Evolutionary conservation across 2,888 invertebrate genomes (phyloP), one percentile per base, ranked within the genome.

Genomic region (Perdita meconis): DNA sequence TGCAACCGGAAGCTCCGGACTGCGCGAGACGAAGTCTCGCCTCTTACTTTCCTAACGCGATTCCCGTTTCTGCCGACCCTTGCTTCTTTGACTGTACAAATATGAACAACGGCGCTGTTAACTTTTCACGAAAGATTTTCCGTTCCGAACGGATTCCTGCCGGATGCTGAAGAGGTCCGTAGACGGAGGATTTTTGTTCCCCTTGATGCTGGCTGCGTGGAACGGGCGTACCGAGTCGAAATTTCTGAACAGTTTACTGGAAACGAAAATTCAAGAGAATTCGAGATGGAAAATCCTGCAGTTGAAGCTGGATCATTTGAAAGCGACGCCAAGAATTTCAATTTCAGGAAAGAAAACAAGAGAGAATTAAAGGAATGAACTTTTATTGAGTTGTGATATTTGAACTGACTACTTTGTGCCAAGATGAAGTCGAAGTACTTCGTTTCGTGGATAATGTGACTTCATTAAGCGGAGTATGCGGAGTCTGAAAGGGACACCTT

Each of bases 91-190:
- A 44, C 68, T 44, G 19, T 30, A 44, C 71, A 53, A 53, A 72
- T 72, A 72, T 68, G 59, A 60, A 42, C 59, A 60, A 44, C 53
- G 59, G n/a, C 53, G 53, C 38, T 44, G 55, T 60, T 59, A 68
- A 26, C 59, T 24, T 51, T 34, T 16, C 57, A 38, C 19, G 47
- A 53, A 59, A 57, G 57, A 51, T 42, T 67, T 12, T 22, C 30
- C 3, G 47, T 30, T 30, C 30, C 6, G 30, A 30, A 30, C 30
- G 30, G 30, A 30, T 30, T 30, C 30, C 22, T 19, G 22, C 22
- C 47, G 47, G 47, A 47, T 19, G 47, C 47, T 47, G 47, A 12
- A 0, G 47, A 19, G 22, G 10, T 10, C 47, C 22, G 19, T 16
- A 47, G 22, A 10, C 10, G 19, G 47, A 47, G 22, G 2, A 19